Conservation (phyloP, 2,797 vertebrate species). For the Urocyon cinereoargenteus region DNA sequence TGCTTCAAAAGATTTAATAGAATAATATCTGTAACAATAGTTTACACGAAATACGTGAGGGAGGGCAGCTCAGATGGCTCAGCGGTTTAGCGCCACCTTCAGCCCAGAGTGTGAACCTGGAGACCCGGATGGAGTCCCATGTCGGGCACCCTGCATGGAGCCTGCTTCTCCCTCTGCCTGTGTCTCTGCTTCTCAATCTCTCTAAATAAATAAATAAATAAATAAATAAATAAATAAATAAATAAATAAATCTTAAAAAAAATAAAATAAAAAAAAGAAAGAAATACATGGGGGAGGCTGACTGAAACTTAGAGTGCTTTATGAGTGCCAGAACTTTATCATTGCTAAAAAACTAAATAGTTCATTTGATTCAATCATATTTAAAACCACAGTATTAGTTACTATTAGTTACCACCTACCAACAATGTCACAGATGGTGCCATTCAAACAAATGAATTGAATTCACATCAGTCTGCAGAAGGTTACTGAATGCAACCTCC, state of each 20-base stretch:
- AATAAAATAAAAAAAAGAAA: no score
- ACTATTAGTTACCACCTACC: background rate
- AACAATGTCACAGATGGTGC: background rate
- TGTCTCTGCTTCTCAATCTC: no score
- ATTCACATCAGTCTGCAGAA: background rate
- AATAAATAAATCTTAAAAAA: no score
- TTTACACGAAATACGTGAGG: background rate
- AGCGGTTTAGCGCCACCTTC: no score
- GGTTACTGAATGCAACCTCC: background rate
- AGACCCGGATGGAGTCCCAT: no score
- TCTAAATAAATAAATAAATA: no score
- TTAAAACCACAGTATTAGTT: background rate
- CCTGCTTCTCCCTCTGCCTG: no score
- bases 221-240: no score
- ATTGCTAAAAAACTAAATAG: background rate
- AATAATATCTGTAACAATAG: background rate
- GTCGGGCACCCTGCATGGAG: no score
- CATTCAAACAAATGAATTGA: background rate
- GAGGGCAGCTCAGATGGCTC: no score
- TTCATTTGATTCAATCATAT: background rate
- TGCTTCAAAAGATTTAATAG: background rate
- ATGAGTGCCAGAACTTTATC: background rate
- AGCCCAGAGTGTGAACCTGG: no score
- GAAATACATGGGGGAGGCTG: no score
- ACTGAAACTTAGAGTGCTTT: background rate